Base-by-base conservation (phyloP, 1,140 invertebrate genomes). In the Diabrotica virgifera region DNA sequence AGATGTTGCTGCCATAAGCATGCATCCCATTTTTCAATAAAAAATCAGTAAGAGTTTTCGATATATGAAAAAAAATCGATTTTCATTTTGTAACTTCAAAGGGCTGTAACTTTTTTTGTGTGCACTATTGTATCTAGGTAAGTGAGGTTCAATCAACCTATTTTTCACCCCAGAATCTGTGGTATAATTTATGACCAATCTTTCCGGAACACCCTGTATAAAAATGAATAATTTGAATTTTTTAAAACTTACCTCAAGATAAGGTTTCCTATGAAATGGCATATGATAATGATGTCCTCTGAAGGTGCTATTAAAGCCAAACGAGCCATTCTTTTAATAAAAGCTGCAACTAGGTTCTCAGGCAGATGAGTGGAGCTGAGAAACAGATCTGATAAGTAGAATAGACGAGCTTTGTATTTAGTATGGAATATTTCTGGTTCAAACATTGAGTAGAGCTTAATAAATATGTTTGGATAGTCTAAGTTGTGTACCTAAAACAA, bases 391-490 rank as follows among this genome's bases (percentile, higher is more conserved):
- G 92, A 84, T 24, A 97, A 83, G 76, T 94, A 91, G 77, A 97
- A 92, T 5, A 95, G 82, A 46, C 94, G 83, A 2, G 90, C 86
- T 79, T 93, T 92, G 77, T 95, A 96, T 74, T 94, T 94, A 9
- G 90, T 93, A 74, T 93, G 89, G 76, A 98, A 94, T 66, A 98
- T 90, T 70, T 90, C 89, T 0, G 93, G 91, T 72, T 92, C 89
- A 72, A 97, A 91, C 85, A 99, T 89, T 0, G 89, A 89, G 81
- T 99, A 99, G 5, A 99, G 82, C 76, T 97, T 95, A 58, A 87
- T 87, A 78, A 95, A 99, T 75, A 99, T 95, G 79, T 97, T 90
- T 5, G 96, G 95, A 80, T 97, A 97, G 76, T 97, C 92, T 79
- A 99, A 86, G 80, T 98, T 97, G 77, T 97, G 89, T 66, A 91